These are phyloP conservation scores for Pagrus major DNA, from an alignment of 2,113 vertebrate genomes.

Conservation along the genomic window DNA sequence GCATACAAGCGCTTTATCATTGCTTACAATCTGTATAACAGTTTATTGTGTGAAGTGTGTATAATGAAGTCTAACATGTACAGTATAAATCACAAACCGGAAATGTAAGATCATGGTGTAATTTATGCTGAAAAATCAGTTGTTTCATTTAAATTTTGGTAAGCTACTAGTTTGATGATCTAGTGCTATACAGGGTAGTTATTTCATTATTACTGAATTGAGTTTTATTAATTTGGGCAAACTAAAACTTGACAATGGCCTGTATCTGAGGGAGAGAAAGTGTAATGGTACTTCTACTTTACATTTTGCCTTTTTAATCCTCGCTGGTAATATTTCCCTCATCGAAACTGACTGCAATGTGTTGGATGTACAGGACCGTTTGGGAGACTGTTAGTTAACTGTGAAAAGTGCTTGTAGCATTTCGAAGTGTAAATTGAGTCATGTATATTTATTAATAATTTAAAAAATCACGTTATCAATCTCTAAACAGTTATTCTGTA, in stretches of 20 bases:
- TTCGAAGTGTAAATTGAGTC: slow-evolving; percentile 88
- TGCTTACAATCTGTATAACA: slow-evolving; percentile 27
- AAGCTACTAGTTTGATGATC: slow-evolving; percentile 43
- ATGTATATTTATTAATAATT: slow-evolving; percentile 96
- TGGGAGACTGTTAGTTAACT: slow-evolving; percentile 72
- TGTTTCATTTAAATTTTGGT: slow-evolving; percentile 40
- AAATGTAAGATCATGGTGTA: slow-evolving; percentile 10
- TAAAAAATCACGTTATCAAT: slow-evolving; percentile 87
- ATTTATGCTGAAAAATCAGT: background rate
- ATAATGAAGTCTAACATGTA: slow-evolving; percentile 39
- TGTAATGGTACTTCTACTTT: slow-evolving; percentile 14
- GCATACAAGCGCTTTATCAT: slow-evolving; percentile 28
- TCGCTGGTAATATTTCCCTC: slow-evolving; percentile 41
- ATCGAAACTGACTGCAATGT: slow-evolving; percentile 36
- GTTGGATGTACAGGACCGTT: slow-evolving; percentile 64
- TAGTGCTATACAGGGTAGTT: slow-evolving; percentile 74
- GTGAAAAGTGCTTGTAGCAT: slow-evolving; percentile 94
- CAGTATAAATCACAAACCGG: slow-evolving; percentile 39
- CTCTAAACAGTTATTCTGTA: slow-evolving; percentile 86
- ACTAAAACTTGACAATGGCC: slow-evolving; percentile 42
- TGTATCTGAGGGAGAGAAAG: slow-evolving; percentile 22
- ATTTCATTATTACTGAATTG: slow-evolving; percentile 31
- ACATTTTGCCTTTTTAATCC: slow-evolving; percentile 42
- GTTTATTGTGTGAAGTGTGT: slow-evolving; percentile 44
- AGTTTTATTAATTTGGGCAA: slow-evolving; percentile 38